These are phyloP conservation scores for Odontomachus brunneus DNA, from an alignment of 1,140 invertebrate species.

Conservation along the genomic window DNA sequence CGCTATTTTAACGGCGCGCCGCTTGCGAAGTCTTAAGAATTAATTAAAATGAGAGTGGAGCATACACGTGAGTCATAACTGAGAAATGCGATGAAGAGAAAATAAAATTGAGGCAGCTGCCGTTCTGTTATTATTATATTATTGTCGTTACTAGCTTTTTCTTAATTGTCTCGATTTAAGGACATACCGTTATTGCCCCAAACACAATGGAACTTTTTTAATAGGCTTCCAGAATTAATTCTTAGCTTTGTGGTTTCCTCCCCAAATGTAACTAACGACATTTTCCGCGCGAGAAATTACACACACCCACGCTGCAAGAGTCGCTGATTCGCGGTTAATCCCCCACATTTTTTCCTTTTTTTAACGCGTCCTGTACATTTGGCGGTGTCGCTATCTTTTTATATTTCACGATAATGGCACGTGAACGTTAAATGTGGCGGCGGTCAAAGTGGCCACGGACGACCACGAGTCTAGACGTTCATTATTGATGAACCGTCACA, in stretches of 20 bases:
- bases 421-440: slow-evolving; percentile 38
- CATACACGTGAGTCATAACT: not conserved
- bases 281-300: not conserved
- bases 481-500: slow-evolving; percentile 18
- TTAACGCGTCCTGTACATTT: not conserved
- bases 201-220: not conserved
- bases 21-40: slow-evolving; percentile 35
- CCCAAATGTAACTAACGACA: not conserved
- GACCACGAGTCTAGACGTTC: slow-evolving; percentile 45
- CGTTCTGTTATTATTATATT: too few relatives aligned
- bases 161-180: not conserved
- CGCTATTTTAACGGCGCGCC: slow-evolving; percentile 45
- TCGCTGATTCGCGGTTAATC: too few relatives aligned
- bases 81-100: not conserved
- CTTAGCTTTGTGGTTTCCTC: not conserved
- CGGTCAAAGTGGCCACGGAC: slow-evolving; percentile 17
- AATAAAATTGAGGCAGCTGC: too few relatives aligned
- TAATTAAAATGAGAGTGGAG: slow-evolving; percentile 31
- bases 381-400: slow-evolving; percentile 11
- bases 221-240: not conserved
- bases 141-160: not conserved
- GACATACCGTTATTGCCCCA: not conserved
- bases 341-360: not conserved
- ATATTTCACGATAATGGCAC: slow-evolving; percentile 25
- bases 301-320: not conserved